Evolutionary conservation across 1,140 invertebrate species (phyloP), one percentile per base, ranked within the genome.

Genomic region (Apis dorsata): DNA sequence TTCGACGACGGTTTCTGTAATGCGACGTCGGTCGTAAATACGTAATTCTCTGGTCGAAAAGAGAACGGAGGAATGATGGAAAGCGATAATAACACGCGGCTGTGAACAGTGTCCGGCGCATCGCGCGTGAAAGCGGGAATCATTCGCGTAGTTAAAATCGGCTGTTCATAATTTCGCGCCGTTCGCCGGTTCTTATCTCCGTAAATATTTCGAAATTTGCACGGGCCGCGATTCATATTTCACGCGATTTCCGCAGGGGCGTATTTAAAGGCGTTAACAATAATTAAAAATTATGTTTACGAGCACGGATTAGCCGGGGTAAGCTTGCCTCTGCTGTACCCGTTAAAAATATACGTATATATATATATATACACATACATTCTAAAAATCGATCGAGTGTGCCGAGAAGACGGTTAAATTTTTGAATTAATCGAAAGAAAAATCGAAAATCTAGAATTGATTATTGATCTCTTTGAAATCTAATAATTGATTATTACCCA

Each of bases 181-280:
- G 57, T 81, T 74, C 79, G 51, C 34, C 53, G 79, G 79, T 82
- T 70, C 80, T 82, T 77, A 82, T 82, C 80, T 69, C 28, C 24
- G 80, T 69, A 82, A 77, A 82, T 82, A 81, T 81, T 66, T 57
- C 71, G 71, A 75, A 66, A 81, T 81, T 81, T 81, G 28, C 70
- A 24, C 17, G 57, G 44, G 24, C 28, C n/a, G 59, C 55, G 65
- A 17, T 78, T 79, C 28, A 76, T 77, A 82, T 82, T 77, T 77
- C 44, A 82, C 19, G 73, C 80, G 80, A 77, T 82, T 77, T 59
- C 44, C 55, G 17, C 19, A 44, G 21, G 2, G 0, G 8, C 49
- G 70, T 73, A 73, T 80, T 80, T 49, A 73, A 80, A 73, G 78
- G 78, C 78, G 69, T 80, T 80, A 80, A 80, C 78, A 75, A 81